A percentile compares a stretch with the other conserved stretches of the same genome.
Evolutionary conservation across 2,797 vertebrate species (phyloP).

Genomic region (Falco naumanni): DNA sequence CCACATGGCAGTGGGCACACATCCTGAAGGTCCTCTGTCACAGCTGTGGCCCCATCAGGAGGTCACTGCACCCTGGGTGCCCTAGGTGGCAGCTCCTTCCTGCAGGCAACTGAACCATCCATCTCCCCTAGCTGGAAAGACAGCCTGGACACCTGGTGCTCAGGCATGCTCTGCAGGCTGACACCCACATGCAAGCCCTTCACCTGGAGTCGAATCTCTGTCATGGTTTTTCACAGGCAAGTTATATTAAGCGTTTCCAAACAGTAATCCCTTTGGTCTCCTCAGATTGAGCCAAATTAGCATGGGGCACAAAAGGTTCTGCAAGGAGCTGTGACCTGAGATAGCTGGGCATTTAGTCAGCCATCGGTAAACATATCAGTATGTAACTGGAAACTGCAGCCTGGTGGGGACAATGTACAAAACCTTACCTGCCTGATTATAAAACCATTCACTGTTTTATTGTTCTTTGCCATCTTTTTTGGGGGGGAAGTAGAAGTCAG

Average conservation of each 20-base stretch:
- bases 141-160: neutral
- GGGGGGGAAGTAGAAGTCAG: neutral
- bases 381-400: neutral
- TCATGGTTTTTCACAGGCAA: neutral
- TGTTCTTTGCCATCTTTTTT: neutral
- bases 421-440: neutral
- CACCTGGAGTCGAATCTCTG: neutral
- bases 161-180: neutral
- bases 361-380: neutral
- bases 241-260: neutral
- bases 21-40: neutral
- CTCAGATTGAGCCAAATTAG: neutral
- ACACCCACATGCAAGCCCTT: neutral
- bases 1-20: neutral
- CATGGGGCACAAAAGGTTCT: neutral
- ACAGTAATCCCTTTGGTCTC: neutral
- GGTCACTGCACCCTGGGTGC: neutral
- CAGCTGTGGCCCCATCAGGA: neutral
- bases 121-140: neutral
- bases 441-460: slow-evolving; percentile 6
- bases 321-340: neutral
- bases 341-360: neutral
- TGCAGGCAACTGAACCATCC: neutral
- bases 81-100: neutral
- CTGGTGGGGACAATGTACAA: neutral